Base-by-base conservation (phyloP, 2,113 vertebrate species). In the Actinemys pallida region DNA sequence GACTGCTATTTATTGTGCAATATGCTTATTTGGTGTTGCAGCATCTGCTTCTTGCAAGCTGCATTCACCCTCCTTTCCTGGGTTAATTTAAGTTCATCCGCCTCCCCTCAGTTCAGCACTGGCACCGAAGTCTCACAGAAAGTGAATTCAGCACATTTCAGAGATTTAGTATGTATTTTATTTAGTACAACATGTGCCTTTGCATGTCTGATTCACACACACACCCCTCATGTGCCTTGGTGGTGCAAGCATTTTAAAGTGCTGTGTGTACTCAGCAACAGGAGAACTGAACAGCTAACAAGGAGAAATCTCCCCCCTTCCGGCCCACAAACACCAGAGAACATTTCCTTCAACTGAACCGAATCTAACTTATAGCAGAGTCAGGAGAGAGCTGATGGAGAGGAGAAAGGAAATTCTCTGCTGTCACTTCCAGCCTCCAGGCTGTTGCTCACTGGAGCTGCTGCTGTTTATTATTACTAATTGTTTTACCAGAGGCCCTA, bases 1-100 rank as follows among this genome's bases (percentile, higher is more conserved):
- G 97, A 98, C 97, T 98, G 96, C 97, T 97, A 98, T 98, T 98
- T 98, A 98, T 98, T 98, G 98, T 97, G 97, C 97, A 98, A 97
- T 97, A 98, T 97, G 97, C 97, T 96, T 98, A 97, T 97, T 97
- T 98, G 96, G 96, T 97, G 97, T 95, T 97, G 97, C 97, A 97
- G 97, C 96, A 95, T 96, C 96, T 96, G 96, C 97, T 95, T 94
- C 95, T 96, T 96, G 95, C 97, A 96, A 97, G 97, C 96, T 10
- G 95, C 95, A 96, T 97, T 97, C 97, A 97, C 97, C 94, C 97
- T 97, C 96, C 94, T 97, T 94, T 96, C 91, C 93, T 96, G 95
- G 97, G 97, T 98, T 97, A 98, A 97, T 97, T 97, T 97, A 96
- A 97, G 97, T 97, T 97, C 97, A 97, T 83, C 84, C 95, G 87